A percentile compares a stretch with the other conserved stretches of the same genome.
Evolutionary conservation across 1,140 invertebrate species (phyloP).

Genomic region (Oedothorax gibbosus): DNA sequence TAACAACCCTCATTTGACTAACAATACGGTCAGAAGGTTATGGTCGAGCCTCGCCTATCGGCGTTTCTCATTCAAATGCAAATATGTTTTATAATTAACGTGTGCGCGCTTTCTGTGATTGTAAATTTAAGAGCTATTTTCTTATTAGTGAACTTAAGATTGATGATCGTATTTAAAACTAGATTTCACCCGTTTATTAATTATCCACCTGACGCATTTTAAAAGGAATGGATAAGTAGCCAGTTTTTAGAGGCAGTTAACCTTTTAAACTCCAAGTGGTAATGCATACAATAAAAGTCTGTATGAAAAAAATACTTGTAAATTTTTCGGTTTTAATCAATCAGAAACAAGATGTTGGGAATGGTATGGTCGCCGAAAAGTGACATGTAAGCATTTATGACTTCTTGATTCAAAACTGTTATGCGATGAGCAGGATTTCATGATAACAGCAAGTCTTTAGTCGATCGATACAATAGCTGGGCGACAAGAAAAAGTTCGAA

Average conservation of each 20-base stretch:
- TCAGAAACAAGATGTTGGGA: too few species aligned
- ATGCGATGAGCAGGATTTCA: too few species aligned
- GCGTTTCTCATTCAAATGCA: conserved; percentile 8
- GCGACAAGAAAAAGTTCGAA: too few species aligned
- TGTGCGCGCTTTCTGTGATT: background rate
- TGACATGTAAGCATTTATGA: too few species aligned
- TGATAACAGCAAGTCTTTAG: too few species aligned
- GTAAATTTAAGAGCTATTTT: background rate
- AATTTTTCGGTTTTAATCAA: too few species aligned
- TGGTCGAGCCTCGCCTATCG: conserved; percentile 15
- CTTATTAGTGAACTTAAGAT: background rate
- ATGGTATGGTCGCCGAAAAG: too few species aligned
- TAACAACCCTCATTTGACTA: conserved; percentile 16
- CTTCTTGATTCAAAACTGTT: too few species aligned
- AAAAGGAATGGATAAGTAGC: background rate
- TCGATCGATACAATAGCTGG: too few species aligned
- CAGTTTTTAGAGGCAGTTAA: background rate
- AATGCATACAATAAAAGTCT: too few species aligned
- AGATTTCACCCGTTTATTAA: background rate
- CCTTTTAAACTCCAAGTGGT: too few species aligned
- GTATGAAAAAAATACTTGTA: too few species aligned
- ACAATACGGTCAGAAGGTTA: conserved; percentile 33
- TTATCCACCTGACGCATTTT: background rate
- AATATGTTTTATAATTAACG: conserved; percentile 13
- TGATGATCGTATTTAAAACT: background rate